Evolutionary conservation across 2,113 vertebrate genomes (phyloP).

Genomic region (Pedionomus torquatus): DNA sequence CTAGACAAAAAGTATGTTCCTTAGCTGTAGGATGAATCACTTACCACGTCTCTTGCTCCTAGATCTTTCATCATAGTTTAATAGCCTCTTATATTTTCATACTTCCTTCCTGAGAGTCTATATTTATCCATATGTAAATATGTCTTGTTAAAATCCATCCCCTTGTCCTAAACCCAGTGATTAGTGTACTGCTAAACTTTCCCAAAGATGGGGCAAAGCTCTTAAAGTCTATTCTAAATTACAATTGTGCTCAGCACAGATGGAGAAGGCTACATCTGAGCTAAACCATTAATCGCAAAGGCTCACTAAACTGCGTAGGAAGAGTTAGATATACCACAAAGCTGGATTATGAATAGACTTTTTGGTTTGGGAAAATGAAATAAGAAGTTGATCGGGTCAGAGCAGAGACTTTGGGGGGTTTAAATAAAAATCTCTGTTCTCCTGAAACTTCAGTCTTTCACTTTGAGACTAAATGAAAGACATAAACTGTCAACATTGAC

Average conservation of each 20-base stretch:
- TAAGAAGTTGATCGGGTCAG: neutral
- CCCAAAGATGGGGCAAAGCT: neutral
- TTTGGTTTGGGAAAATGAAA: neutral
- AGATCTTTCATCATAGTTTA: neutral
- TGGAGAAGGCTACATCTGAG: neutral
- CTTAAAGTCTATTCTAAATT: neutral
- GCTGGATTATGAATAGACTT: neutral
- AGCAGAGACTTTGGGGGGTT: neutral
- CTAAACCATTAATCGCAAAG: neutral
- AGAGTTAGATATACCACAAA: neutral
- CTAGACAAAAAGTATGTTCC: neutral
- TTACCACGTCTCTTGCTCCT: neutral
- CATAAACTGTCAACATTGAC: neutral
- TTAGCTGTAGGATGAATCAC: conserved; percentile 30
- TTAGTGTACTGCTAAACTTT: neutral
- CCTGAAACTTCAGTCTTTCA: neutral
- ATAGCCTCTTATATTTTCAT: neutral
- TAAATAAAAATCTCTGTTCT: neutral
- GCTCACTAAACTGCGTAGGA: neutral
- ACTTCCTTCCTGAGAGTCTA: neutral
- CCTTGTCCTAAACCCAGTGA: neutral
- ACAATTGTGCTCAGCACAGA: neutral
- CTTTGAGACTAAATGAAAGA: neutral
- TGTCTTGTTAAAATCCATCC: neutral
- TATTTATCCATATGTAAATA: conserved; percentile 37